Percentiles rank a stretch among this genome's conserved stretches.
phyloP scores from a whole-genome alignment of 2,888 invertebrate genomes.

The Eremobia ochroleuca region DNA sequence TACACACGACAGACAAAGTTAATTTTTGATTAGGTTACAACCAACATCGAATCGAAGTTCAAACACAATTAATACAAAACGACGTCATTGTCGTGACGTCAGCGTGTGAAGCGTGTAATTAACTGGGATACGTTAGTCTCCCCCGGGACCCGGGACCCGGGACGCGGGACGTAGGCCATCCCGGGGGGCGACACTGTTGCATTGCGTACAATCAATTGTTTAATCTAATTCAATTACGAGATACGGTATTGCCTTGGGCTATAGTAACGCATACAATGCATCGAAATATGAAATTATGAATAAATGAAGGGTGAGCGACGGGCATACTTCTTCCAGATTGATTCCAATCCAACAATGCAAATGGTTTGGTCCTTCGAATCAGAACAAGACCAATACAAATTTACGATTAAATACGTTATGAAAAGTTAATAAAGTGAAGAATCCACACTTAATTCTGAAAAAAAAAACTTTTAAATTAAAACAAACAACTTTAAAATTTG shows the following conservation, averaged over 20 bases:
- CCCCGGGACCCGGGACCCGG: slow-evolving; percentile 29
- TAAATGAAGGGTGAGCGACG: not conserved
- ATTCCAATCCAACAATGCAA: not conserved
- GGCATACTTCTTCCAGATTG: not conserved
- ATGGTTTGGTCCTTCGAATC: not conserved
- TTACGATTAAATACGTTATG: not conserved
- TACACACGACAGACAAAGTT: slow-evolving; percentile 16
- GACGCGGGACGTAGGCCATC: slow-evolving; percentile 37
- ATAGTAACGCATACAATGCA: not conserved
- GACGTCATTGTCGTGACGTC: slow-evolving; percentile 67
- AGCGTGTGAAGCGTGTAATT: slow-evolving; percentile 73
- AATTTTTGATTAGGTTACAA: slow-evolving; percentile 42
- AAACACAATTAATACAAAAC: slow-evolving; percentile 67
- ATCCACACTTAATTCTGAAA: not conserved
- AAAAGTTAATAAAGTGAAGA: not conserved
- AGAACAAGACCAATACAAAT: not conserved
- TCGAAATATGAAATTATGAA: slow-evolving; percentile 21
- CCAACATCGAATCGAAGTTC: slow-evolving; percentile 48
- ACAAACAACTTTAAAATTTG: not conserved
- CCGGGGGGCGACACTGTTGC: slow-evolving; percentile 62
- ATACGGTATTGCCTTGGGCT: slow-evolving; percentile 33
- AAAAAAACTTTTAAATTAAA: not conserved
- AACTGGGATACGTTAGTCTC: slow-evolving; percentile 65
- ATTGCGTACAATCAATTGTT: slow-evolving; percentile 66
- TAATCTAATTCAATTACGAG: slow-evolving; percentile 63